Evolutionary conservation across 2,888 invertebrate species (phyloP), one percentile per base, ranked within the genome.

Genomic region (Limnephilus auricula): DNA sequence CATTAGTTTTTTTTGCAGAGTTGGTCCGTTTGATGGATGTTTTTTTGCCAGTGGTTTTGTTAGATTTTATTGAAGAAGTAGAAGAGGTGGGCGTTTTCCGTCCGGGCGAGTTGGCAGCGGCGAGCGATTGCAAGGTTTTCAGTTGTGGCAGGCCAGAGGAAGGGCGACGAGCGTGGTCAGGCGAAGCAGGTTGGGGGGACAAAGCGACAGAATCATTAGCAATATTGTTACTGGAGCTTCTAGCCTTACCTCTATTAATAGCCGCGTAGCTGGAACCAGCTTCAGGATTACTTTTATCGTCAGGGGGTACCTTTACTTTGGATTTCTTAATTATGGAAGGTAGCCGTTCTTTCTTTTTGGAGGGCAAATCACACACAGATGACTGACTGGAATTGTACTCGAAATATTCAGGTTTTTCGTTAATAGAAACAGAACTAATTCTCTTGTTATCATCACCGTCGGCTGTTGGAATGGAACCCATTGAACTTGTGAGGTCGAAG

Each of bases 141-240:
- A 92, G 84, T 90, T 93, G 93, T n/a, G 92, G 92, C 91, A 93
- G 86, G 37, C 90, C 91, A 25, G 94, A 94, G 95, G 94, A 94
- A 94, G 94, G 94, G 94, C 94, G 94, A 94, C 94, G 94, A 94
- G 93, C 94, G 94, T 94, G 95, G 94, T 90, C 89, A 93, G 94
- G 86, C 15, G 90, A 95, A 94, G 94, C 95, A 94, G 95, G 95
- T 95, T 96, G 94, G 95, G 96, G 96, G 96, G 96, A 97, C 94
- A 96, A 95, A 95, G 95, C 95, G 95, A 95, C 94, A 95, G 94
- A 95, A 96, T 95, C 96, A 95, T 96, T 97, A 96, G 96, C 96
- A 95, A 96, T 95, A 95, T 94, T 95, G 95, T 95, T 95, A 94
- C 94, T 93, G 94, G 94, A 94, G 65, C 65, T 25, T 94, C 94